Base-by-base conservation (phyloP, 2,888 invertebrate genomes). In the Habrosyne pyritoides region DNA sequence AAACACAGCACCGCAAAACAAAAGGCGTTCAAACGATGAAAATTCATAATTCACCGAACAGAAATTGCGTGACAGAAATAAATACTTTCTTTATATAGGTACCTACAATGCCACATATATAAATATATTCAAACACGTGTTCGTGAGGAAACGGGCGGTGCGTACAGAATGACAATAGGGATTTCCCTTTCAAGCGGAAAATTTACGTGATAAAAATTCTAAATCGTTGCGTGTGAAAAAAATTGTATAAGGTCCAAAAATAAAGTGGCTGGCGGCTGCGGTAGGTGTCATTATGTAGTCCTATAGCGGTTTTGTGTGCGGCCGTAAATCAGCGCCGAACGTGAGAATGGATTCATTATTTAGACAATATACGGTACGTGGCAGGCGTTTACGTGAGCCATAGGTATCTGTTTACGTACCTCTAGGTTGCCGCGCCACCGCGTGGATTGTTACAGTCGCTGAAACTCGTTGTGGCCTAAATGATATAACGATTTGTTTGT, bases 121-220 rank as follows among this genome's bases (percentile, higher is more conserved):
- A 81, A 77, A 83, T 81, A 83, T 84, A 84, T 80, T 77, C 75
- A 75, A 86, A 90, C 90, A 90, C 90, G 91, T 91, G 91, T 92
- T 89, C 77, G 85, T 86, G 78, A 88, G 90, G 89, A 91, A 89
- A 87, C 86, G 81, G 73, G 73, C 72, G 76, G 77, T 83, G 81
- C 83, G 84, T 78, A 69, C 73, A 67, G 91, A 91, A 92, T 91
- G 83, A 89, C 91, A 91, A 91, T 91, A 80, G 79, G 80, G 85
- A 88, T 91, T 91, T 91, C 91, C 91, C 91, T 92, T 90, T 89
- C 89, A 79, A 87, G 86, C 87, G 86, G 88, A 87, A 92, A 91
- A 91, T 91, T 91, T 90, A 91, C 91, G 92, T 92, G 92, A 90
- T 90, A 88, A 84, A 91, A 87, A 92, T 90, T 86, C 86, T 81